A percentile compares a stretch with the other conserved stretches of the same genome.
Conservation (phyloP, 2,113 vertebrate genomes). For the Rhynchomys soricoides region DNA sequence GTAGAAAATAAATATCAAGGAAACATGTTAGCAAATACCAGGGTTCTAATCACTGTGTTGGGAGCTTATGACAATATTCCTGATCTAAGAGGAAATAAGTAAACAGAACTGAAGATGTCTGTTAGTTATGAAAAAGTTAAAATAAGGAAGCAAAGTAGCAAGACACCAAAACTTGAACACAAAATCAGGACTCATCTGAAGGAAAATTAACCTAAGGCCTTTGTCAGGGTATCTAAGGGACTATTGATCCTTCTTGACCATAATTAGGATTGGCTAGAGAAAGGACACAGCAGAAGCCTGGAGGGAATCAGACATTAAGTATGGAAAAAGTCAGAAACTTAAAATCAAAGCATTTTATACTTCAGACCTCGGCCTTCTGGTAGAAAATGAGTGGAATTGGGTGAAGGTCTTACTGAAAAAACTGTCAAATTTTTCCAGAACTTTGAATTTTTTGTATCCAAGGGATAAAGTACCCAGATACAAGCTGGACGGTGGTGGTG, state of each 20-base stretch:
- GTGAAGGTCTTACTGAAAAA: not conserved
- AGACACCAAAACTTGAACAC: not conserved
- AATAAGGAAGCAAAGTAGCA: not conserved
- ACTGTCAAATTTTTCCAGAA: constrained; percentile 1
- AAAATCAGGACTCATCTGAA: not conserved
- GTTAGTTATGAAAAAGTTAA: not conserved
- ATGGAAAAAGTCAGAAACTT: constrained; percentile 14
- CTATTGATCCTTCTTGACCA: not conserved
- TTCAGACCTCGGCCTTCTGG: not conserved
- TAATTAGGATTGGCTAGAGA: not conserved
- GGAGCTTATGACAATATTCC: not conserved
- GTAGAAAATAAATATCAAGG: constrained; percentile 32
- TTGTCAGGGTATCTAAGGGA: not conserved
- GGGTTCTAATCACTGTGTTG: not conserved
- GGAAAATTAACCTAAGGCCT: not conserved
- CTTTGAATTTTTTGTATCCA: not conserved
- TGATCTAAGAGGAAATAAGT: constrained; percentile 7
- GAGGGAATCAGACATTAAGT: not conserved
- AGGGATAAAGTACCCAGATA: not conserved
- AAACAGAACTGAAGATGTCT: not conserved
- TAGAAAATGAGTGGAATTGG: not conserved
- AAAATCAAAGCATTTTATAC: constrained; percentile 4
- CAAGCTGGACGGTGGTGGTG: not conserved
- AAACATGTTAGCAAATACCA: not conserved
- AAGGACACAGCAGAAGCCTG: not conserved